Percentiles rank a stretch among this genome's conserved stretches.
phyloP scores from a whole-genome alignment of 1,140 invertebrate species.

The Sinella curviseta region DNA sequence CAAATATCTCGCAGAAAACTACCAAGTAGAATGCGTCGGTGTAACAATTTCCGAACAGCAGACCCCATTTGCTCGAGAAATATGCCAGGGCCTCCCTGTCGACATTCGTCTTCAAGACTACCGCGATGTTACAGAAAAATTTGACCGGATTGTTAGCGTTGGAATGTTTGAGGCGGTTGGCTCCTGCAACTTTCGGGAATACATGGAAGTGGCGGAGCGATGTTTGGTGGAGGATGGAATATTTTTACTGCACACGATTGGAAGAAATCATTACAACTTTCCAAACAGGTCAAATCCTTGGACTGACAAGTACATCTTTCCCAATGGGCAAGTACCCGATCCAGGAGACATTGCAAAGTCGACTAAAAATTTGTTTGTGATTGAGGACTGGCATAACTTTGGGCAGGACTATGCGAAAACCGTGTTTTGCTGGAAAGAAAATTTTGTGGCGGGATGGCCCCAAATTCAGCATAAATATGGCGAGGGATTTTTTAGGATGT shows the following conservation, averaged over 20 bases:
- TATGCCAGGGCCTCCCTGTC: conserved; percentile 23
- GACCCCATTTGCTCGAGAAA: background rate
- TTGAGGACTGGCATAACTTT: conserved; percentile 50
- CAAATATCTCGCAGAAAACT: conserved; percentile 29
- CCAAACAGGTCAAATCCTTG: conserved; percentile 31
- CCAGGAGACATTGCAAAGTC: conserved; percentile 32
- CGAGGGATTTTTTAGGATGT: conserved; percentile 43
- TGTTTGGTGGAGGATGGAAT: background rate
- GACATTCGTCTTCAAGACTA: conserved; percentile 18
- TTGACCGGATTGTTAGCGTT: background rate
- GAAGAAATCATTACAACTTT: conserved; percentile 29
- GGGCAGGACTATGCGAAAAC: conserved; percentile 45
- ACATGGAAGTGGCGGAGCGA: background rate
- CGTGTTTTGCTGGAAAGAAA: conserved; percentile 42
- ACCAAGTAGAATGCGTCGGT: conserved; percentile 22
- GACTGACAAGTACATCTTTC: conserved; percentile 47
- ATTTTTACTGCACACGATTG: conserved; percentile 38
- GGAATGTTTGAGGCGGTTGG: background rate
- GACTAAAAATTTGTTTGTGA: conserved; percentile 18
- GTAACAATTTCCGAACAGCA: conserved; percentile 21
- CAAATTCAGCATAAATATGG: conserved; percentile 34
- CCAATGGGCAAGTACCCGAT: conserved; percentile 41
- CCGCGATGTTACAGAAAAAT: background rate
- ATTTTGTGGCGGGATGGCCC: conserved; percentile 45
- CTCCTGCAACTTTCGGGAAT: background rate